phyloP scores from a whole-genome alignment of 2,113 vertebrate genomes.

The Corvus hawaiiensis region DNA sequence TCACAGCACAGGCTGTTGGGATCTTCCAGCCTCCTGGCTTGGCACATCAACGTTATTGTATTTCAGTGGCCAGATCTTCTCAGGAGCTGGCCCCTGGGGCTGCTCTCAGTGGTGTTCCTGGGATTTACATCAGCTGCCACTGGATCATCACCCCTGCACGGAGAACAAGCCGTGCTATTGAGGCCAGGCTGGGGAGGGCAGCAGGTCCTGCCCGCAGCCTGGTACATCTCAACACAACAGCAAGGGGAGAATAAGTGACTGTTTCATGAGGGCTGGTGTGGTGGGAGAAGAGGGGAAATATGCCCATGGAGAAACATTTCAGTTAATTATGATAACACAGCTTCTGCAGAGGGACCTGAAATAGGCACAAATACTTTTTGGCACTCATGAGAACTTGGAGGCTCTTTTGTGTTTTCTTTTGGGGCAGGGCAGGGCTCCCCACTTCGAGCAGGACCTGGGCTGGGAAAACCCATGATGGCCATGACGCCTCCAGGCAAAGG shows the following conservation, averaged over 20 bases:
- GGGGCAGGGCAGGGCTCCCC: background rate
- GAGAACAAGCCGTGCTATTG: constrained; percentile 32
- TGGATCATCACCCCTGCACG: rapidly evolving
- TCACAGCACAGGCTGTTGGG: background rate
- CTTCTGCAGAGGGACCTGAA: constrained; percentile 24
- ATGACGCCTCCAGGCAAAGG: background rate
- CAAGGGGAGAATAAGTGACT: background rate
- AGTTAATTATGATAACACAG: background rate
- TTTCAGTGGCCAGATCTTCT: background rate
- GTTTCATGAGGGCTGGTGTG: constrained; percentile 42
- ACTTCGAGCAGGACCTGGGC: background rate
- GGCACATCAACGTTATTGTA: rapidly evolving
- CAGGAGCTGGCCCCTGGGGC: rapidly evolving
- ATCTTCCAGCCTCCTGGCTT: background rate
- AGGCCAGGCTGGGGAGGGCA: background rate
- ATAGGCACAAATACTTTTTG: background rate
- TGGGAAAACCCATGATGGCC: background rate
- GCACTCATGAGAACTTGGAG: background rate
- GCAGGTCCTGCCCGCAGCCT: constrained; percentile 1
- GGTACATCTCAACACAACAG: background rate
- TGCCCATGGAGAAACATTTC: background rate
- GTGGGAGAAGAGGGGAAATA: background rate
- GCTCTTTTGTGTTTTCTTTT: background rate
- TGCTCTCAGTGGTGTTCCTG: background rate
- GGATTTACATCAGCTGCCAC: background rate